These are phyloP conservation scores for Calephelis perditalis DNA, from an alignment of 2,888 invertebrate genomes.

Conservation along the genomic window DNA sequence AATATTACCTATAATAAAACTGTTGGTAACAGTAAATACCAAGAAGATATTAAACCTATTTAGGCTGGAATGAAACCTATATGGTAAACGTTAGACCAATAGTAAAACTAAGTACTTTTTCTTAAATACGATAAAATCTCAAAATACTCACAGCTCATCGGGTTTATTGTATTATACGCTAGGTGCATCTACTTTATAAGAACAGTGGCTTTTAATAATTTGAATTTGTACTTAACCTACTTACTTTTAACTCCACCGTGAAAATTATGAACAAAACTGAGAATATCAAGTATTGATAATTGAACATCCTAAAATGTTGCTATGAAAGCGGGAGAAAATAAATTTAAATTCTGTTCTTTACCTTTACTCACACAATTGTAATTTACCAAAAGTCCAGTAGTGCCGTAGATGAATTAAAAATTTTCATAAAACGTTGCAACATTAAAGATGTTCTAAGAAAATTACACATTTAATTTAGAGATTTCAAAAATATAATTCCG, in stretches of 20 bases:
- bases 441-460: slow-evolving; percentile 61
- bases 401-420: slow-evolving; percentile 34
- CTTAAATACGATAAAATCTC: slow-evolving; percentile 78
- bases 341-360: slow-evolving; percentile 22
- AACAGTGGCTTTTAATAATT: slow-evolving; percentile 76
- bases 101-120: slow-evolving; percentile 59
- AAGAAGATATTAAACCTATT: slow-evolving; percentile 59
- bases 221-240: slow-evolving; percentile 77
- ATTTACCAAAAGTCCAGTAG: slow-evolving; percentile 24
- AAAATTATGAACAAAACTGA: slow-evolving; percentile 47
- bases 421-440: slow-evolving; percentile 46
- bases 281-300: slow-evolving; percentile 23
- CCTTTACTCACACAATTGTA: slow-evolving; percentile 33
- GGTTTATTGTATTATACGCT: slow-evolving; percentile 75
- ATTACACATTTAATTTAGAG: slow-evolving; percentile 67
- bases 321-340: slow-evolving; percentile 28
- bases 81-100: slow-evolving; percentile 53
- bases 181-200: slow-evolving; percentile 77
- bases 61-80: slow-evolving; percentile 70
- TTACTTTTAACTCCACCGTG: slow-evolving; percentile 54
- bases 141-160: slow-evolving; percentile 78
- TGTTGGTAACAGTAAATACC: slow-evolving; percentile 47
- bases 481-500: slow-evolving; percentile 75
- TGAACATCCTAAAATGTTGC: slow-evolving; percentile 27
- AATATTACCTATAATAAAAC: slow-evolving; percentile 1